Evolutionary conservation across 2,888 invertebrate species (phyloP).

Genomic region (Escarpia spicata): DNA sequence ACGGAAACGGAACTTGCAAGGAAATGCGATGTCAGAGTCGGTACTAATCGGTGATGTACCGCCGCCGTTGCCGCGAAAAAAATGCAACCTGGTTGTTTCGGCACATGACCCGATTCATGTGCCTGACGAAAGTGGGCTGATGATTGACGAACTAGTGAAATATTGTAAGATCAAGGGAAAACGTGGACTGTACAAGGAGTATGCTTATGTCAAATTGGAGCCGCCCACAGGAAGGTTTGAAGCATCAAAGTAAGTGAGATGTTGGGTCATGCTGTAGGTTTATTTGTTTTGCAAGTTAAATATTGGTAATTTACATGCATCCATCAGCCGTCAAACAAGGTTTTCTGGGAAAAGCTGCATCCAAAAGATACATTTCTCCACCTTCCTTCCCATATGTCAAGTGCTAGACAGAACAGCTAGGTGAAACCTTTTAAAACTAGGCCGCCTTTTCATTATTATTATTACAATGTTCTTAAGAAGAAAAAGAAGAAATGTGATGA

Average conservation of each 20-base stretch:
- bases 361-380: too few relatives aligned
- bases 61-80: constrained; percentile 19
- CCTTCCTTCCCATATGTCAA: too few relatives aligned
- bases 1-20: constrained; percentile 20
- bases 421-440: too few relatives aligned
- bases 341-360: too few relatives aligned
- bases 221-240: constrained; percentile 89
- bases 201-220: constrained; percentile 84
- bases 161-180: constrained; percentile 71
- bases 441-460: too few relatives aligned
- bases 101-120: constrained; percentile 56
- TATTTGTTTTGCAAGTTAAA: neutral
- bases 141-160: constrained; percentile 80
- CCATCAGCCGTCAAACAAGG: neutral
- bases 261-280: neutral
- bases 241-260: constrained; percentile 78
- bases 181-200: constrained; percentile 83
- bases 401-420: too few relatives aligned
- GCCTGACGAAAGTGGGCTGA: constrained; percentile 66
- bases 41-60: neutral
- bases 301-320: neutral
- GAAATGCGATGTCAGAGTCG: constrained; percentile 21
- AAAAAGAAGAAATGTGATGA: too few relatives aligned
- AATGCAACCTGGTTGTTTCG: neutral
- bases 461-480: too few relatives aligned